A percentile compares a stretch with the other conserved stretches of the same genome.
These are phyloP conservation scores for Chionodraco myersi DNA, from an alignment of 2,113 vertebrate genomes.

Conservation along the genomic window DNA sequence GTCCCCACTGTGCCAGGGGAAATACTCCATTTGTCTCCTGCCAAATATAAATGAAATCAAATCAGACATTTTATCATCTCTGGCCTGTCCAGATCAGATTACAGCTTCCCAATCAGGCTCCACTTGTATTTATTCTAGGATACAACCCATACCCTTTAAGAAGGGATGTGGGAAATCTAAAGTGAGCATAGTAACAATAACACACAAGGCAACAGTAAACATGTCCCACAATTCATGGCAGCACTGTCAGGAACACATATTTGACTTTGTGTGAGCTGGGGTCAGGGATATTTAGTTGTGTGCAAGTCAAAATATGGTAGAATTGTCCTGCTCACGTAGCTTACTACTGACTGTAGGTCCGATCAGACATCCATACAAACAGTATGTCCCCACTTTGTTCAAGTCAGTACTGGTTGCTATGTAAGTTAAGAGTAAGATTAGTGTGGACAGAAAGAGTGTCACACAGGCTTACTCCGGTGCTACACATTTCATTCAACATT, in stretches of 20 bases:
- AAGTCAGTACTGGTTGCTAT: not conserved
- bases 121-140: conserved; percentile 38
- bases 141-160: not conserved
- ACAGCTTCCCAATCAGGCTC: conserved; percentile 28
- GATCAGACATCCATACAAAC: not conserved
- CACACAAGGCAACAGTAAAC: conserved; percentile 62
- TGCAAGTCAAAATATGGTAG: not conserved
- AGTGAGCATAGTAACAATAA: conserved; percentile 60
- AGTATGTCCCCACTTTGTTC: not conserved
- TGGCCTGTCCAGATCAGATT: conserved; percentile 57
- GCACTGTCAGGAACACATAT: conserved; percentile 34
- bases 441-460: not conserved
- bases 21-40: conserved; percentile 6
- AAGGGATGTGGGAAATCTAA: conserved; percentile 54
- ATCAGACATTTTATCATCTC: conserved; percentile 29
- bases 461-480: no score
- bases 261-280: conserved; percentile 6
- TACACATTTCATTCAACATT: no score
- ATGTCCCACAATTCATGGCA: conserved; percentile 30
- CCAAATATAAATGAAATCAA: conserved; percentile 52
- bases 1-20: conserved; percentile 9
- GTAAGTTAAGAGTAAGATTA: not conserved
- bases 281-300: not conserved
- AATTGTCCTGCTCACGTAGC: not conserved
- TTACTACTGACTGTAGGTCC: not conserved